Conservation (phyloP, 2,888 invertebrate species). For the Perdita meconis region DNA sequence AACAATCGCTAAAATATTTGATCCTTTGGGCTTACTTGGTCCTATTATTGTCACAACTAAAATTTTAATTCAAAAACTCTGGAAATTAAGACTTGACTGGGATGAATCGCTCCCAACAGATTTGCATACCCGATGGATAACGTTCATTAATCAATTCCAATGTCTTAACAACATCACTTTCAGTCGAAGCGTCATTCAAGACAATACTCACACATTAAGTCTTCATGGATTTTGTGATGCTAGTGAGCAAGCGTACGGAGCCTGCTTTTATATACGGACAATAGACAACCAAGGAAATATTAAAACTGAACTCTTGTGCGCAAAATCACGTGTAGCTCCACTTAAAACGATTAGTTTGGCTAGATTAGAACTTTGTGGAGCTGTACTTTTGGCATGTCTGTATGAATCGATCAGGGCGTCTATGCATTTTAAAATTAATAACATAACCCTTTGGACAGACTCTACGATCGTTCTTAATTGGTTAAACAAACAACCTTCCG, state of each 20-base stretch:
- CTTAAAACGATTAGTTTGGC: constrained; percentile 10
- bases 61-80: constrained; percentile 40
- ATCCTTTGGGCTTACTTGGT: constrained; percentile 23
- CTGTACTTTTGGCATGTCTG: neutral
- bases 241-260: constrained; percentile 19
- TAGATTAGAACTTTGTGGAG: constrained; percentile 27
- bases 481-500: neutral
- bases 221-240: constrained; percentile 40
- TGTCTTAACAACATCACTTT: constrained; percentile 15
- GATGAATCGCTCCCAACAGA: constrained; percentile 38
- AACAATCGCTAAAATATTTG: constrained; percentile 32
- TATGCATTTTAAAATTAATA: neutral
- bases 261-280: constrained; percentile 4
- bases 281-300: neutral
- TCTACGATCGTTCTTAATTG: constrained; percentile 13
- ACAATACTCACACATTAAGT: neutral
- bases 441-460: neutral
- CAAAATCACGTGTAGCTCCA: constrained; percentile 38
- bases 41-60: constrained; percentile 35
- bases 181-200: neutral
- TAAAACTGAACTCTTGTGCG: neutral
- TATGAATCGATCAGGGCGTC: neutral
- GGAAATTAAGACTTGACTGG: constrained; percentile 35
- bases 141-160: constrained; percentile 9
- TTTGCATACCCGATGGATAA: constrained; percentile 31